Evolutionary conservation across 2,888 invertebrate species (phyloP).

Genomic region (Meta bourneti): DNA sequence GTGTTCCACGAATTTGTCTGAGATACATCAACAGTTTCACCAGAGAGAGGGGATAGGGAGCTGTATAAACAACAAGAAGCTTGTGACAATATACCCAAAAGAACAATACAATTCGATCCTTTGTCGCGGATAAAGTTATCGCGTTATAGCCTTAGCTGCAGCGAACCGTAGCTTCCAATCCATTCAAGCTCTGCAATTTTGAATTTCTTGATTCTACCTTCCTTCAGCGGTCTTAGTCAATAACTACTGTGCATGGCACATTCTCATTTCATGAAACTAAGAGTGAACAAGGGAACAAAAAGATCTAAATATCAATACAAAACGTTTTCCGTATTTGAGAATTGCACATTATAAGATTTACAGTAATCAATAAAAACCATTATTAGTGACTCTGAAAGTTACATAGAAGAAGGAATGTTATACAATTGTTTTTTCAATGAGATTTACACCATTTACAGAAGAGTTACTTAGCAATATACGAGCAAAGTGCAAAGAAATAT

Average conservation of each 20-base stretch:
- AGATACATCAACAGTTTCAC: no score
- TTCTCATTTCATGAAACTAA: not conserved
- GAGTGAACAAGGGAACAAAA: not conserved
- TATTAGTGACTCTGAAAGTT: not conserved
- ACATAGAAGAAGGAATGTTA: not conserved
- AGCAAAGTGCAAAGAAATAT: conserved; percentile 28
- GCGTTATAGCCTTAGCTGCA: not conserved
- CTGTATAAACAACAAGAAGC: no score
- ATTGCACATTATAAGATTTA: not conserved
- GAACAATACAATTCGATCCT: no score
- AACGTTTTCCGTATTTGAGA: not conserved
- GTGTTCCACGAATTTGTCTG: no score
- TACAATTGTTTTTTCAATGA: not conserved
- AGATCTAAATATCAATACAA: not conserved
- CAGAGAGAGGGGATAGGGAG: no score
- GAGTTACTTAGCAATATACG: conserved; percentile 3
- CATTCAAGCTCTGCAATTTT: conserved; percentile 48
- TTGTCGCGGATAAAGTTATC: no score
- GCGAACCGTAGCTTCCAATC: conserved; percentile 12
- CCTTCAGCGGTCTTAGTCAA: not conserved
- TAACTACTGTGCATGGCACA: not conserved
- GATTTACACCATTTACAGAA: not conserved
- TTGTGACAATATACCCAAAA: no score
- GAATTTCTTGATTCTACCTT: conserved; percentile 8
- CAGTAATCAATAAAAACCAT: not conserved